Conservation (phyloP, 2,113 vertebrate genomes). For the Pholis gunnellus region DNA sequence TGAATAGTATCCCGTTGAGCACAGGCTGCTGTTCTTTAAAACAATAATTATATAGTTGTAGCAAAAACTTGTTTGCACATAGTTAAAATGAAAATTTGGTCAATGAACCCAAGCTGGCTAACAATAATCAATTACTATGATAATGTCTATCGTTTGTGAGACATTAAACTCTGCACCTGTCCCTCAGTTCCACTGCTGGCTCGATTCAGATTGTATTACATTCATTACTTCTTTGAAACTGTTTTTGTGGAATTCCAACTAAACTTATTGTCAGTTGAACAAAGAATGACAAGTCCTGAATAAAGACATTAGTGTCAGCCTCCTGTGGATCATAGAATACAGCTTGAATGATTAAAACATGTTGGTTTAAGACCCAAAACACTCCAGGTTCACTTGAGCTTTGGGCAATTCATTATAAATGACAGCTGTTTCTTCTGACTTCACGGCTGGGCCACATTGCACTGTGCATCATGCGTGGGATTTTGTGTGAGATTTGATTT, state of each 20-base stretch:
- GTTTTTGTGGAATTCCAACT: conserved; percentile 34
- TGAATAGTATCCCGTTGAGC: background rate
- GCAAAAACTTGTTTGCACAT: background rate
- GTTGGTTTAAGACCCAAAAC: background rate
- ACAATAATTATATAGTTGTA: background rate
- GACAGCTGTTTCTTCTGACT: background rate
- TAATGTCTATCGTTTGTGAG: conserved; percentile 50
- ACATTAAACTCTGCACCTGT: conserved; percentile 49
- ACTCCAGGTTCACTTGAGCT: background rate
- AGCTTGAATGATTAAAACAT: conserved; percentile 15
- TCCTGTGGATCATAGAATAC: background rate
- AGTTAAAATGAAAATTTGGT: conserved; percentile 5
- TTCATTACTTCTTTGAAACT: background rate
- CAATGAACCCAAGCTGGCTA: conserved; percentile 50
- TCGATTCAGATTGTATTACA: conserved; percentile 8
- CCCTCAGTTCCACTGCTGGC: conserved; percentile 12
- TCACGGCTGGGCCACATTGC: background rate
- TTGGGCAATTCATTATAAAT: conserved; percentile 20
- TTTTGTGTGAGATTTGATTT: conserved; percentile 8
- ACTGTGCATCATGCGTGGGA: conserved; percentile 6
- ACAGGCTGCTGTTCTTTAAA: conserved; percentile 6
- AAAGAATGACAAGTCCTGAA: conserved; percentile 18
- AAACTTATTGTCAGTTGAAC: conserved; percentile 5
- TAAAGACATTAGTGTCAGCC: conserved; percentile 14
- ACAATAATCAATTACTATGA: conserved; percentile 47